Evolutionary conservation across 2,888 invertebrate genomes (phyloP).

Genomic region (Hypena proboscidalis): DNA sequence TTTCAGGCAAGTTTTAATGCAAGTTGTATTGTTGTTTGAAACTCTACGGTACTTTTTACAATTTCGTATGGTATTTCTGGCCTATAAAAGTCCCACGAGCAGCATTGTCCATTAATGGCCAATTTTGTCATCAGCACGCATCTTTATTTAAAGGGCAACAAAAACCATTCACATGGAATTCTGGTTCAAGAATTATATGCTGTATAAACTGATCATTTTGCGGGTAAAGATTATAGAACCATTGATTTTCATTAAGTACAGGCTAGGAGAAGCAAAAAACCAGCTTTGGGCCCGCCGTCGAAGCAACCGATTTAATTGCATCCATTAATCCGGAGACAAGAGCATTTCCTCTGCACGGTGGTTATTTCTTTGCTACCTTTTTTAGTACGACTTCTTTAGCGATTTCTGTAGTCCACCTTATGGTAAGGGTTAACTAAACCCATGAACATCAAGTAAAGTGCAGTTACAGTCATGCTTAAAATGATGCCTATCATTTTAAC

Average conservation of each 20-base stretch:
- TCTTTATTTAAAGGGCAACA: not conserved
- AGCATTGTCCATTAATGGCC: not conserved
- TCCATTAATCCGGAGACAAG: constrained; percentile 64
- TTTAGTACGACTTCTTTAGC: no score
- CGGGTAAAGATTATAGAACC: constrained; percentile 22
- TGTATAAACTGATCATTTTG: constrained; percentile 27
- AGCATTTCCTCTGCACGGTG: constrained; percentile 53
- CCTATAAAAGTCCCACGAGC: no score
- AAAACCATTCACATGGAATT: not conserved
- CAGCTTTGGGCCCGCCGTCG: constrained; percentile 37
- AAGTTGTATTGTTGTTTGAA: no score
- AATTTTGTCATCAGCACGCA: not conserved
- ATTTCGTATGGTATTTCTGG: no score
- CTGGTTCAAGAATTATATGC: constrained; percentile 15
- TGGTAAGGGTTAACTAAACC: no score
- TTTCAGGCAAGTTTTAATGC: no score
- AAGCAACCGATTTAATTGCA: constrained; percentile 70
- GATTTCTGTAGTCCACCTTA: no score
- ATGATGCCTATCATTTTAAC: no score
- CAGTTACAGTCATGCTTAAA: no score
- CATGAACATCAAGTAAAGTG: no score
- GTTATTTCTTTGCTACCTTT: constrained; percentile 43
- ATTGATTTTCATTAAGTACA: constrained; percentile 40
- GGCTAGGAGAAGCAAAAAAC: constrained; percentile 33
- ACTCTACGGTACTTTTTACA: no score